These are phyloP conservation scores for Hemiprocne comata DNA, from an alignment of 2,113 vertebrate species.

Conservation along the genomic window DNA sequence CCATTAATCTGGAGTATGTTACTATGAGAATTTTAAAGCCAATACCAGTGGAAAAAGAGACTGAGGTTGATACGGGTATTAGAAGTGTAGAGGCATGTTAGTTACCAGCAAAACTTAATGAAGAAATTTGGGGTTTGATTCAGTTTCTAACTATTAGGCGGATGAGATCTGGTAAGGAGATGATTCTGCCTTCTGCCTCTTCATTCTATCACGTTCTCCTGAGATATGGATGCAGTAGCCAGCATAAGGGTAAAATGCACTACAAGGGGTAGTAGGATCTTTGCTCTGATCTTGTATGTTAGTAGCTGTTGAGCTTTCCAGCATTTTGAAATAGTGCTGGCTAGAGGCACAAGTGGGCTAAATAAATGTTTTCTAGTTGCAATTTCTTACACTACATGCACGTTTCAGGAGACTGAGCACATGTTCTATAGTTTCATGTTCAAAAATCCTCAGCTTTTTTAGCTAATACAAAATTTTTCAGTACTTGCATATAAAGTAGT, in stretches of 20 bases:
- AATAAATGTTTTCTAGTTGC: background rate
- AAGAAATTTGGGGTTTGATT: background rate
- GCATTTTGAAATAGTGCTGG: background rate
- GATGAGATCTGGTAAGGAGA: background rate
- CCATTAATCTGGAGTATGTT: background rate
- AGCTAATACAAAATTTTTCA: background rate
- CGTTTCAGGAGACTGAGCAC: background rate
- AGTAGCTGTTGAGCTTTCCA: background rate
- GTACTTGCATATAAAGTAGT: conserved; percentile 17
- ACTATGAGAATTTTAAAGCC: background rate
- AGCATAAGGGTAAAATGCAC: background rate
- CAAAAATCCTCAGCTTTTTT: conserved; percentile 17
- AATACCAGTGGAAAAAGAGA: background rate
- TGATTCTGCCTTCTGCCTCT: background rate
- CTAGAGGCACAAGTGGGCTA: background rate
- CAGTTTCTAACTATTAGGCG: background rate
- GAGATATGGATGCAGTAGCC: background rate
- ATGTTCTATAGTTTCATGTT: background rate
- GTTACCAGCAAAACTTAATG: background rate
- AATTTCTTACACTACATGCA: background rate
- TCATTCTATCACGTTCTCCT: background rate
- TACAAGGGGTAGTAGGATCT: background rate
- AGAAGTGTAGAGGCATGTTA: background rate
- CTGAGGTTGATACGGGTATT: background rate
- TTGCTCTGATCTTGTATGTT: background rate